Conservation (phyloP, 2,797 vertebrate species). For the Euthynnus affinis region DNA sequence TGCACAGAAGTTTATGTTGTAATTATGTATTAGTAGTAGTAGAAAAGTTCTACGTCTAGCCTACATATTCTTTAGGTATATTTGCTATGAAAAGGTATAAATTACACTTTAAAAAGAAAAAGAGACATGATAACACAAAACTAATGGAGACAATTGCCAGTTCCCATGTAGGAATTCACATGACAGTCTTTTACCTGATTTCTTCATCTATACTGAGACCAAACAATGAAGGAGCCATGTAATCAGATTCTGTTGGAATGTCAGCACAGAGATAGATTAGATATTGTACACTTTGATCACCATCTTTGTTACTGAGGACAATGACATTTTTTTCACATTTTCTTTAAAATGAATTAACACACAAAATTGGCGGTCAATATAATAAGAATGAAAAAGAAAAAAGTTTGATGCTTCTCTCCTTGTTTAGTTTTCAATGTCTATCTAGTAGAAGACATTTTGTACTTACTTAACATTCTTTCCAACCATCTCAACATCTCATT, state of each 20-base stretch:
- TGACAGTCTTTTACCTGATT: conserved; percentile 66
- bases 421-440: neutral
- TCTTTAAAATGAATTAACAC: neutral
- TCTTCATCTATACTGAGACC: conserved; percentile 68
- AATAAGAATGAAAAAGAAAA: neutral
- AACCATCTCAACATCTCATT: conserved; percentile 71
- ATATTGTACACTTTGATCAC: neutral
- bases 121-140: neutral
- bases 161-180: neutral
- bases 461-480: conserved; percentile 72
- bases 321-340: neutral
- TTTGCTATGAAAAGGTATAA: neutral
- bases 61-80: neutral
- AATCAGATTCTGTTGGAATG: conserved; percentile 56
- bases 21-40: no score
- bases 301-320: neutral
- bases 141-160: neutral
- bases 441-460: neutral
- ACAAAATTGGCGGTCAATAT: neutral
- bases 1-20: neutral
- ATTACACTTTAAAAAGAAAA: neutral
- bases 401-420: neutral
- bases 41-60: neutral
- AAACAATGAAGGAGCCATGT: conserved; percentile 43
- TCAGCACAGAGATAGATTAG: conserved; percentile 29